Evolutionary conservation across 2,888 invertebrate species (phyloP), one percentile per base, ranked within the genome.

Genomic region (Agrypnus murinus): DNA sequence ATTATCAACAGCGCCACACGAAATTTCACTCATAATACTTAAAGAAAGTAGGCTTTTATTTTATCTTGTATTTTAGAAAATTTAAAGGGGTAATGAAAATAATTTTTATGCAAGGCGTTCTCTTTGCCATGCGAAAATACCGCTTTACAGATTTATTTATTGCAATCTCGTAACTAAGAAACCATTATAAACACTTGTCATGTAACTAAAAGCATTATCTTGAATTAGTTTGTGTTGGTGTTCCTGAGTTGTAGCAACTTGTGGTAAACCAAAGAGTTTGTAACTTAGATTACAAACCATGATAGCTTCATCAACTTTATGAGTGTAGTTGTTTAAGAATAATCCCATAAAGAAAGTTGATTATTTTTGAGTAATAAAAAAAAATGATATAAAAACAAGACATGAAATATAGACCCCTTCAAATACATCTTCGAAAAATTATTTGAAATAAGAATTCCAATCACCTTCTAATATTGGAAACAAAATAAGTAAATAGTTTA

Each of bases 1-100:
- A 57, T 55, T 68, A 63, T 63, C 68, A 63, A 68, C 46, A 63
- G 31, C 55, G 50, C 57, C 40, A 58, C 65, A 65, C 65, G 65
- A 58, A 65, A 46, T 65, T 58, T 48, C 45, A 31, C 58, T 48
- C 25, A 36, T 45, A 48, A 36, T 58, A 45, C 65, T 65, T 65
- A 34, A 36, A 31, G 46, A 58, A 45, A 63, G 63, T 63, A 63
- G 32, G 50, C 63, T 50, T 63, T 50, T 63, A 25, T 32, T 63
- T 50, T 63, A 60, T 46, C 60, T 46, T 45, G 45, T 34, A 34
- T 31, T 46, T n/a, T 19, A 59, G 60, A 43, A 60, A 25, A 40
- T 40, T 17, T 58, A 19, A 36, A 40, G 58, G 40, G 38, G 58
- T 40, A 40, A 58, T 38, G n/a, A 40, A 58, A 40, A 58, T 58